Conservation (phyloP, 2,797 vertebrate genomes). For the Pogoniulus pusillus region DNA sequence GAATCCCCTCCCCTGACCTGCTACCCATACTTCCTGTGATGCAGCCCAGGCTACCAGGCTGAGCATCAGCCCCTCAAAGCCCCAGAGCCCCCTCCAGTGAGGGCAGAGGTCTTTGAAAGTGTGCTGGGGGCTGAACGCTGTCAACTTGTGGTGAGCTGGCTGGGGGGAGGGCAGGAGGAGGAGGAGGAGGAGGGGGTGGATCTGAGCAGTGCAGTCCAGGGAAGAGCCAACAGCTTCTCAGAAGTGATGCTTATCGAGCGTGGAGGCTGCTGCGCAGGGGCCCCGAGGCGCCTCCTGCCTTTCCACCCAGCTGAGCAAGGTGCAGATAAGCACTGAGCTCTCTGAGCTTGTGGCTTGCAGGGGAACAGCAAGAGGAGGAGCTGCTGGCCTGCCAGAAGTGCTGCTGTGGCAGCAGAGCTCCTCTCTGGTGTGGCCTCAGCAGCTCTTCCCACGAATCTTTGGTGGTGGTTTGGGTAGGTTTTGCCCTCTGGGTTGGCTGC, state of each 20-base stretch:
- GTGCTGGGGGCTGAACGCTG: neutral
- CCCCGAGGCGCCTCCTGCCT: accelerated
- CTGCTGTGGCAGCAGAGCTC: neutral
- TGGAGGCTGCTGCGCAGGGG: neutral
- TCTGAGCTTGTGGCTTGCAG: neutral
- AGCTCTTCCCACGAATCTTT: neutral
- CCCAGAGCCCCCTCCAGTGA: neutral
- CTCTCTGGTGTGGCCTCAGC: neutral
- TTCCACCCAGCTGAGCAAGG: neutral
- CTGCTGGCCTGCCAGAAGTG: neutral
- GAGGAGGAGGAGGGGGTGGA: too few species aligned
- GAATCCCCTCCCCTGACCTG: too few species aligned
- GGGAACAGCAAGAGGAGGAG: neutral
- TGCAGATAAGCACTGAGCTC: neutral
- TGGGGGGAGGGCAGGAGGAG: too few species aligned
- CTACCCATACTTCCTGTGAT: too few species aligned
- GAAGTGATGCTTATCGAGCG: neutral
- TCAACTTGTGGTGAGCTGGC: neutral
- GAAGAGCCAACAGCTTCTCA: neutral
- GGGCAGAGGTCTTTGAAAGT: too few species aligned
- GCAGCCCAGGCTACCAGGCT: too few species aligned
- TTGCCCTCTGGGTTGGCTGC: neutral
- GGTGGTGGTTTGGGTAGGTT: neutral
- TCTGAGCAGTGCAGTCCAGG: neutral
- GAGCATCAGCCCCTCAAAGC: neutral